These are phyloP conservation scores for Odobenus rosmarus DNA, from an alignment of 2,113 vertebrate genomes.

Conservation along the genomic window DNA sequence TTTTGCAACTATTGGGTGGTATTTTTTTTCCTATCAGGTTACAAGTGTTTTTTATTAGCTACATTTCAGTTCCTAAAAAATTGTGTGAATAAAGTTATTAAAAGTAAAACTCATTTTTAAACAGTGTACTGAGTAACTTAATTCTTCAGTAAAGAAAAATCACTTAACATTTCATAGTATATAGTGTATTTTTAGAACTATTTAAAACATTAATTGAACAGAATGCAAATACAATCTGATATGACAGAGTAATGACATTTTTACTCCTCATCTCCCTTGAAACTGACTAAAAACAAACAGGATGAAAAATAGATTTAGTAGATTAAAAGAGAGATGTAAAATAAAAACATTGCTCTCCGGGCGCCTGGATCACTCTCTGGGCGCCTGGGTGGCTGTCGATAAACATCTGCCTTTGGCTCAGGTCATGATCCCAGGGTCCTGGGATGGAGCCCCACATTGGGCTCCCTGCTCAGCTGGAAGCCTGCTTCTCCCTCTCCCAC, in stretches of 20 bases:
- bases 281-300: neutral
- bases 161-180: neutral
- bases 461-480: too few relatives aligned
- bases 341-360: neutral
- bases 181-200: constrained; percentile 19
- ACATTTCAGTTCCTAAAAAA: neutral
- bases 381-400: too few relatives aligned
- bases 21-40: neutral
- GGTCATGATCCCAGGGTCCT: too few relatives aligned
- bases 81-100: neutral
- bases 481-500: too few relatives aligned
- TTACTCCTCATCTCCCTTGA: neutral
- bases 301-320: neutral
- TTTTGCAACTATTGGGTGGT: neutral
- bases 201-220: neutral
- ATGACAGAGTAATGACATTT: neutral
- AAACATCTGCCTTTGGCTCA: too few relatives aligned
- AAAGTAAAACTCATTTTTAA: constrained; percentile 17
- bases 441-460: too few relatives aligned
- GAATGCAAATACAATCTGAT: neutral
- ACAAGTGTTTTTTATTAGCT: neutral
- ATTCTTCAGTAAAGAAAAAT: neutral
- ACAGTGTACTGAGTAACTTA: neutral
- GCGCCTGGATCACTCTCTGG: too few relatives aligned
- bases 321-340: neutral